Evolutionary conservation across 2,888 invertebrate species (phyloP), one percentile per base, ranked within the genome.

Genomic region (Lamproptera curius): DNA sequence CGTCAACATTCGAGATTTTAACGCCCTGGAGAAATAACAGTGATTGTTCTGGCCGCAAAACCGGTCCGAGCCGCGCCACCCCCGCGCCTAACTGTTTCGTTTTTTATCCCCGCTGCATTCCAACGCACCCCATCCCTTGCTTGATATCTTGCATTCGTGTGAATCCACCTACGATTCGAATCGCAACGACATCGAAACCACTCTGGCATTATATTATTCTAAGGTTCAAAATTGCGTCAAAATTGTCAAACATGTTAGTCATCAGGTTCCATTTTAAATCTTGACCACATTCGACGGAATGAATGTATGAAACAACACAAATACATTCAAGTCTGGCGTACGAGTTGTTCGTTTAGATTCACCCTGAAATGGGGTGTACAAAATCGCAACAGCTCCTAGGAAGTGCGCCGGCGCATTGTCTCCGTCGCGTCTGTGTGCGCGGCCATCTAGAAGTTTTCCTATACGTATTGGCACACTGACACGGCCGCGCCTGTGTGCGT

Each of bases 51-150:
- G 50, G 38, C 45, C 38, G 57, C 36, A 37, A 15, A 76, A 81
- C 81, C 80, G 79, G 81, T 79, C 71, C 43, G 8, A 42, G 45
- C 16, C 55, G 50, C 47, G 49, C 75, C 73, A 73, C 75, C 76
- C 76, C 71, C 72, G 67, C 66, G 60, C 56, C 62, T 85, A 86
- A 84, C 86, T 79, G 86, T 86, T 78, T 70, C 73, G 74, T 74
- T 72, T 77, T 78, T 86, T 77, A 71, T 62, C 56, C 63, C 63
- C 64, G 61, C 73, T 74, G 78, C 86, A 86, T 86, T 86, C 86
- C 83, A 63, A 58, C 70, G 78, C 79, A 77, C 76, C 81, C 79
- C 77, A 72, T 66, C 76, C 73, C 74, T 66, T 64, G 57, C 34
- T 34, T 23, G 38, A 16, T 26, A 28, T 35, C 23, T 42, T 33